These are phyloP conservation scores for Alexandromys fortis DNA, from an alignment of 2,113 vertebrate genomes.

Conservation along the genomic window DNA sequence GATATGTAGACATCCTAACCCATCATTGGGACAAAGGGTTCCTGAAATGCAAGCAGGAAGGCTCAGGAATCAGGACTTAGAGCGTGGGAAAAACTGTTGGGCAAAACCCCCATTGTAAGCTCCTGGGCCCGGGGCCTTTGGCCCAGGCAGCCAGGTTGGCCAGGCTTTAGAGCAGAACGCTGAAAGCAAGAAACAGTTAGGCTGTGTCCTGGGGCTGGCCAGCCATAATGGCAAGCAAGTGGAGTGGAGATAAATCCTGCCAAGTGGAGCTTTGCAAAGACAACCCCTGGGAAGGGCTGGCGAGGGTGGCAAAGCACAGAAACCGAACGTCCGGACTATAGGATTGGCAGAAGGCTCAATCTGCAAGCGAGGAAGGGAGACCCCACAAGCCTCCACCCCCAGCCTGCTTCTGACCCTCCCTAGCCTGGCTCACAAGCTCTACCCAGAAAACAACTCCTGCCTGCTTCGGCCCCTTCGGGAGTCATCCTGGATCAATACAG, in stretches of 20 bases:
- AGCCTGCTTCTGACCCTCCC: neutral
- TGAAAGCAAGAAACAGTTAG: neutral
- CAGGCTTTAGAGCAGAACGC: neutral
- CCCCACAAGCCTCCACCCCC: neutral
- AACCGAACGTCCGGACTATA: neutral
- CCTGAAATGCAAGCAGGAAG: neutral
- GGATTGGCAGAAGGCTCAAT: neutral
- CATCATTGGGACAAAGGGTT: neutral
- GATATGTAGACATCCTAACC: neutral
- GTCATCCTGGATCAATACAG: neutral
- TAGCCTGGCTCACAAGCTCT: neutral
- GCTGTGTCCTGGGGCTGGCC: neutral
- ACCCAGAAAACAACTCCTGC: neutral
- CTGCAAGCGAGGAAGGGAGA: neutral
- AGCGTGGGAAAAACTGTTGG: neutral
- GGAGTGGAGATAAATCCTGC: neutral
- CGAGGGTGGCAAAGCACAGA: neutral
- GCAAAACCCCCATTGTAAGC: neutral
- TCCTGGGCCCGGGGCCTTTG: too few species aligned
- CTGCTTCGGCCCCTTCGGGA: neutral
- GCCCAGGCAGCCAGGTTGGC: neutral
- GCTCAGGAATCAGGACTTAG: neutral
- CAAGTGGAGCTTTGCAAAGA: neutral
- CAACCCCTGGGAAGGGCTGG: too few species aligned
- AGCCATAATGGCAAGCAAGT: neutral